Base-by-base conservation (phyloP, 2,113 vertebrate species). In the Alectura lathami region DNA sequence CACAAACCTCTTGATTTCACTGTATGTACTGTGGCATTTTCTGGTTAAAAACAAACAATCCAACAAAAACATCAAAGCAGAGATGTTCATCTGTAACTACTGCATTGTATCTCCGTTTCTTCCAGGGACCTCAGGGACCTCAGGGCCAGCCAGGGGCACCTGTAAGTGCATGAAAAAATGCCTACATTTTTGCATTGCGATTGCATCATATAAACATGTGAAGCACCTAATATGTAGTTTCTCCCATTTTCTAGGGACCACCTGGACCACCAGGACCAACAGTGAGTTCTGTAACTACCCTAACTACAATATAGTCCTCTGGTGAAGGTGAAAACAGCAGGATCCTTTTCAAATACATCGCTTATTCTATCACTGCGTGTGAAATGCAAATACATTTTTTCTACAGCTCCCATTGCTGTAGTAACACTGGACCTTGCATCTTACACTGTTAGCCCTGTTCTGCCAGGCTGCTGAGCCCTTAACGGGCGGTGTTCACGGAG, bases 71-170 rank as follows among this genome's bases (percentile, higher is more conserved):
- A 27, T 59, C 24, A 68, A 73, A 4, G 13, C 16, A 56, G 75
- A 59, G 2, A 53, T 62, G 36, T 74, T 64, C 1, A 57, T 43
- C 21, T 84, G 2, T 87, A 77, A 47, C 34, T 34, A 15, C 43
- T 90, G 11, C 53, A 38, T 96, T 86, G 86, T 94, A 26, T 94
- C 54, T 97, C 59, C 11, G 3, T 96, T 94, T 96, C 43, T 97
- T 91, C 57, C 92, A 99, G 99, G 99, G 99, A 54, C 99, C 98
- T 91, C 99, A 98, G 97, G 99, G 99, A 94, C 98, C 97, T 57
- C 97, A 91, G 82, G 99, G 99, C 82, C 98, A 91, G 91, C 98
- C 99, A 92, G 99, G 99, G 45, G 99, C 97, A 83, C 98, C 98
- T 93, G 99, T 99, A 97, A 98, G 99, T 98, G 17, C 42, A 26